Conservation (phyloP, 2,113 vertebrate species). For the Chinchilla lanigera region DNA sequence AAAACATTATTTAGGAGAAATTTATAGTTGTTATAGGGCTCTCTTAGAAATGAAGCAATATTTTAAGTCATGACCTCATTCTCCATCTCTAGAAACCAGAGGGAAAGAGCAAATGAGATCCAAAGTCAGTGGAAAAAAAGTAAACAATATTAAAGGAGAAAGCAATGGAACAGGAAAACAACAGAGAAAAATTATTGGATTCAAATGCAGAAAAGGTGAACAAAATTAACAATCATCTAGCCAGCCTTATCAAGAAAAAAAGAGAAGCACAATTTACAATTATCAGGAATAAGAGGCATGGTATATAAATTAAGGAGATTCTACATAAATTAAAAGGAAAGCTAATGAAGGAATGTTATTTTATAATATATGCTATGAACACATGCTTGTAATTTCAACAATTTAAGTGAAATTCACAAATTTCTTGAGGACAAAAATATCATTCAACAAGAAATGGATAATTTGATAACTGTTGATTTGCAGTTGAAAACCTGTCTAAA, state of each 20-base stretch:
- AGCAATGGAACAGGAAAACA: not conserved
- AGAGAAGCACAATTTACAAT: not conserved
- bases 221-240: not conserved
- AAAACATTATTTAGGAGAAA: not conserved
- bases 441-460: not conserved
- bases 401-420: not conserved
- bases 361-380: not conserved
- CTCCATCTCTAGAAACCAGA: not conserved
- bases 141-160: not conserved
- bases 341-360: not conserved
- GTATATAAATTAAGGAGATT: not conserved
- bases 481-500: not conserved
- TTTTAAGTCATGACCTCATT: not conserved
- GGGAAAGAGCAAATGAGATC: not conserved
- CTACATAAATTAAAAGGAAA: not conserved
- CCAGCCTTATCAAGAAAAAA: not conserved
- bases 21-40: not conserved
- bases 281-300: not conserved
- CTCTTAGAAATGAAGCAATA: not conserved
- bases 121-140: not conserved
- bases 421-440: not conserved
- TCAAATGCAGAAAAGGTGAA: not conserved
- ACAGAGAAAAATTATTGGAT: not conserved
- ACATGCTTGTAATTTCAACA: not conserved
- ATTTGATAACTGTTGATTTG: conserved; percentile 17